Evolutionary conservation across 2,888 invertebrate species (phyloP).

Genomic region (Pachydiplax longipennis): DNA sequence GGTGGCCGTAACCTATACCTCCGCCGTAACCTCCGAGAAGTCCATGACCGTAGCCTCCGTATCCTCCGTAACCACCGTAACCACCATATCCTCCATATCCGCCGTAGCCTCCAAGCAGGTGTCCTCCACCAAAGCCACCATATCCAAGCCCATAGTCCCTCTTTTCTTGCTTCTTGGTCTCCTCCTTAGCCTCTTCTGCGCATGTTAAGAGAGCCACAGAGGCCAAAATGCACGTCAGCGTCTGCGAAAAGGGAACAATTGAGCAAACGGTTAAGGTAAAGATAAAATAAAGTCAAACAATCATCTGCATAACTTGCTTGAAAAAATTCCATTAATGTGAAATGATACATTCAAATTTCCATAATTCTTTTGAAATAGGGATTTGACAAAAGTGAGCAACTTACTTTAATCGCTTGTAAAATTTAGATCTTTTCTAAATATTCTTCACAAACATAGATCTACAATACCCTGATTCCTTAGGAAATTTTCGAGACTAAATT

Average conservation of each 20-base stretch:
- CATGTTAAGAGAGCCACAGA: constrained; percentile 30
- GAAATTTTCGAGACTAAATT: too few relatives aligned
- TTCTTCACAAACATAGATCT: too few relatives aligned
- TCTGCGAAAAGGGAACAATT: not conserved
- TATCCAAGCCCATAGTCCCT: constrained; percentile 20
- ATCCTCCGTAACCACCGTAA: not conserved
- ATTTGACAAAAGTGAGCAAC: too few relatives aligned
- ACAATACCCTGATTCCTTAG: too few relatives aligned
- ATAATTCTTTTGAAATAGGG: too few relatives aligned
- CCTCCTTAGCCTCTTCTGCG: constrained; percentile 14
- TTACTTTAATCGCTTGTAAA: too few relatives aligned
- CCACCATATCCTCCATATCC: not conserved
- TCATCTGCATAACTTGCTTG: too few relatives aligned
- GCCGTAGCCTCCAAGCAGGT: not conserved
- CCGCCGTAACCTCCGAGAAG: not conserved
- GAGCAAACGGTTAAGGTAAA: too few relatives aligned
- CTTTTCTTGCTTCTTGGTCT: constrained; percentile 48
- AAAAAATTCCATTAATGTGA: too few relatives aligned
- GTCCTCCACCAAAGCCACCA: not conserved
- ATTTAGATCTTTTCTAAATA: too few relatives aligned
- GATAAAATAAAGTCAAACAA: too few relatives aligned
- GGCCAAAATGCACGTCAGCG: not conserved
- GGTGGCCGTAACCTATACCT: constrained; percentile 51
- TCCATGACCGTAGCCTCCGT: not conserved
- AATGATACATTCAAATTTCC: too few relatives aligned